Conservation (phyloP, 2,888 invertebrate genomes). For the Campoplex nolae region DNA sequence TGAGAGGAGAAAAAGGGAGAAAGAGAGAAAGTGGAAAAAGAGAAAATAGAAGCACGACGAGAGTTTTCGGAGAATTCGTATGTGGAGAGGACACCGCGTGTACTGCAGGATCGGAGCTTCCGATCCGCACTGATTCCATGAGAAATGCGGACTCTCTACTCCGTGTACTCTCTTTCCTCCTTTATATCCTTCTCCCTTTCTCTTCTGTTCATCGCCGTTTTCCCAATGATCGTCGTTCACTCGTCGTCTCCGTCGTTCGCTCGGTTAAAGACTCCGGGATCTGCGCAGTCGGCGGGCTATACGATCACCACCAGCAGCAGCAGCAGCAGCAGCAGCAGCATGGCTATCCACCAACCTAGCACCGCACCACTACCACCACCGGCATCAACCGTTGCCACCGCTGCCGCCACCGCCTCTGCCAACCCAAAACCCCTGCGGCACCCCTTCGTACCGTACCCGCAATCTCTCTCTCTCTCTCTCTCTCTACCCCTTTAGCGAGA, state of each 20-base stretch:
- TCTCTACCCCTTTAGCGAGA: slow-evolving; percentile 50
- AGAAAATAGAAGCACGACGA: slow-evolving; percentile 34
- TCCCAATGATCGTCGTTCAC: slow-evolving; percentile 72
- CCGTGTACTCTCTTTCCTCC: slow-evolving; percentile 23
- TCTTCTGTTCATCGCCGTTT: slow-evolving; percentile 15
- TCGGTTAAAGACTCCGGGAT: slow-evolving; percentile 74
- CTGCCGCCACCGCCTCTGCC: slow-evolving; percentile 47
- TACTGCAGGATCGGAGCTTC: slow-evolving; percentile 68
- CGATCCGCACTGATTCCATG: slow-evolving; percentile 69
- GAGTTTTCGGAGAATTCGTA: slow-evolving; percentile 42
- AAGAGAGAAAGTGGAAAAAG: slow-evolving; percentile 36
- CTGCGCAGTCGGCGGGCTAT: slow-evolving; percentile 76
- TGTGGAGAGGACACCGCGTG: slow-evolving; percentile 39
- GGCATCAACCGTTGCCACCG: slow-evolving; percentile 40
- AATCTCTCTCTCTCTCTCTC: slow-evolving; percentile 47
- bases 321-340: slow-evolving; percentile 41
- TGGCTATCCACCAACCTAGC: slow-evolving; percentile 39
- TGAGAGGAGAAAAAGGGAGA: background rate
- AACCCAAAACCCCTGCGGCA: slow-evolving; percentile 57
- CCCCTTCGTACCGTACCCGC: slow-evolving; percentile 55
- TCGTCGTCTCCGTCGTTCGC: slow-evolving; percentile 39
- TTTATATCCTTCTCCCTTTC: slow-evolving; percentile 30
- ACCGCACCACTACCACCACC: slow-evolving; percentile 28
- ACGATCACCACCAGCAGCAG: slow-evolving; percentile 43
- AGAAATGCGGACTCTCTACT: slow-evolving; percentile 57